Base-by-base conservation (phyloP, 2,113 vertebrate species). In the Sinocyclocheilus anshuiensis region DNA sequence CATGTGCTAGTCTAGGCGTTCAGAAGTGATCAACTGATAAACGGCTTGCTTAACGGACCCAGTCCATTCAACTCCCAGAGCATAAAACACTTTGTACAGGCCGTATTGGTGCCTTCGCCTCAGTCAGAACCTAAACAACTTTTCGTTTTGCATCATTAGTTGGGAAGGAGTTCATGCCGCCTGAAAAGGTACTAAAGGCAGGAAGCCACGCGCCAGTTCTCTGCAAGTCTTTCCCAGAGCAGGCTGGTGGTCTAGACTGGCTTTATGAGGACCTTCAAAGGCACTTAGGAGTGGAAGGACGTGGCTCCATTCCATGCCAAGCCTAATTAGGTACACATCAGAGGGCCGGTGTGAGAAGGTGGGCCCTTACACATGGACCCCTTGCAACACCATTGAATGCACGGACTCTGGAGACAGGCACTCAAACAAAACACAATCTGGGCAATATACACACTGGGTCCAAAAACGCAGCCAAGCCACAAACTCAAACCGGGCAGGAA, bases 291-390 rank as follows among this genome's bases (percentile, higher is more conserved):
- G 88, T 81, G 71, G 86, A 50, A 76, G 86, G 85, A 88, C 84
- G 82, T 87, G 88, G 89, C 86, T 83, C 86, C 87, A 87, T 89
- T 79, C 89, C 90, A 88, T 91, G 92, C 92, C 93, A 94, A 86
- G 87, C 55, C 92, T 91, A 93, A 93, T 94, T 94, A 93, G 89
- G 85, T 91, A 72, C 85, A 90, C 89, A 90, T 92, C 85, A 33
- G 88, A 91, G 42, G 81, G 72, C 6, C 11, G 4, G 33, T 42
- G 20, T 26, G 71, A 69, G 45, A 53, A 53, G 69, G 74, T 81
- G 45, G 59, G 48, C 15, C 84, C 24, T 87, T 42, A 4, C 42
- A 83, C 84, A 87, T 84, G 72, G 20, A 78, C 89, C 83, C 80
- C 75, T 59, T 29, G 84, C 61, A 85, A 89, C 22, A 83, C 90